phyloP scores from a whole-genome alignment of 1,140 invertebrate species.

The Amphibalanus amphitrite region DNA sequence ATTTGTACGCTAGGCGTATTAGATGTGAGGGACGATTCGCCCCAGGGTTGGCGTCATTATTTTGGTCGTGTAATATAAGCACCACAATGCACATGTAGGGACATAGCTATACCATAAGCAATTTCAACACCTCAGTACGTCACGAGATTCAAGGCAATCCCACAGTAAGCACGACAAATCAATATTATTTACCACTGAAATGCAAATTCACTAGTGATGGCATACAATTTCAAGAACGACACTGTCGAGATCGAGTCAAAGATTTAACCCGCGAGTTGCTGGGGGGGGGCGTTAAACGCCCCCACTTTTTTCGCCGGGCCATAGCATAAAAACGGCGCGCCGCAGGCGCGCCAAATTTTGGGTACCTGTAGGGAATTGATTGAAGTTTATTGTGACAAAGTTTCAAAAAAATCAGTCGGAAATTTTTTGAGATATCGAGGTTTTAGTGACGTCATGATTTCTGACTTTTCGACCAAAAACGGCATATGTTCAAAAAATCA shows the following conservation, averaged over 20 bases:
- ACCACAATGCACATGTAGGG: neutral
- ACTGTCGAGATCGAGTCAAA: neutral
- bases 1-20: constrained; percentile 1
- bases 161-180: constrained; percentile 1
- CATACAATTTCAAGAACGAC: constrained; percentile 1
- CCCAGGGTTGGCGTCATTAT: neutral
- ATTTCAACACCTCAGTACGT: neutral
- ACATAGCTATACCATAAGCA: neutral
- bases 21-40: neutral
- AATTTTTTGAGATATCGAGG: no score
- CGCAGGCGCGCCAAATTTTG: no score
- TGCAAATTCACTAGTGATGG: constrained; percentile 1
- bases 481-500: no score
- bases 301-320: no score
- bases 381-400: no score
- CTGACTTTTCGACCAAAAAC: no score
- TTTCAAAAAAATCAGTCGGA: no score
- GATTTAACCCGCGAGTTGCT: no score
- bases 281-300: no score
- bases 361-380: no score
- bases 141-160: neutral
- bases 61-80: constrained; percentile 1
- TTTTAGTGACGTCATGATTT: no score
- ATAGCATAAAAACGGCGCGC: no score
- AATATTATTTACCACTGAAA: neutral